phyloP scores from a whole-genome alignment of 2,113 vertebrate species.

The Clarias macrocephalus region DNA sequence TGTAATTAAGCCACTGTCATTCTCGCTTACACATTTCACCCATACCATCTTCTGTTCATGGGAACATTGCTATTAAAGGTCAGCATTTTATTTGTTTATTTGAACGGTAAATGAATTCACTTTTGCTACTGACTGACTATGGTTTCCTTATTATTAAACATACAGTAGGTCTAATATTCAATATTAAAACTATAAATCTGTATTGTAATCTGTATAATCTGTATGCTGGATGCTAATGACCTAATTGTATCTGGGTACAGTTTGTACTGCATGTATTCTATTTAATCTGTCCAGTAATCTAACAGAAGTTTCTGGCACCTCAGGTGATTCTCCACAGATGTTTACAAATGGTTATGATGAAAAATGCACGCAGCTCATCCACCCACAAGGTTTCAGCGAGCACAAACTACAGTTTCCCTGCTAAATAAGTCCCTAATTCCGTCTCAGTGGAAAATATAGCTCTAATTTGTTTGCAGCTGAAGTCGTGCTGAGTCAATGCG shows the following conservation, averaged over 20 bases:
- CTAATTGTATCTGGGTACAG: background rate
- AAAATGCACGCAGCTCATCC: constrained; percentile 28
- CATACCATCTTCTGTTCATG: background rate
- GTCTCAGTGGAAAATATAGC: background rate
- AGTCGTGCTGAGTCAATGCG: constrained; percentile 17
- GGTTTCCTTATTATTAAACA: background rate
- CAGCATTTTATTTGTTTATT: constrained; percentile 21
- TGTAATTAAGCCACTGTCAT: background rate
- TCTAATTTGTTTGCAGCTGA: constrained; percentile 19
- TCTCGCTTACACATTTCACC: background rate
- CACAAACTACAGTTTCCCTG: background rate
- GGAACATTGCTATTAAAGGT: constrained; percentile 48
- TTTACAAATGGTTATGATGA: constrained; percentile 30
- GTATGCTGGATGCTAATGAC: background rate
- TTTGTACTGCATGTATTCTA: background rate
- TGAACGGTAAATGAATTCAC: background rate
- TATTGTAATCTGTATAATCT: no score
- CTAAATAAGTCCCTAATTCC: constrained; percentile 19
- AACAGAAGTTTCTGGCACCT: background rate
- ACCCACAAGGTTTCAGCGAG: background rate
- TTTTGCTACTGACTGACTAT: background rate
- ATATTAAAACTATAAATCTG: constrained; percentile 8
- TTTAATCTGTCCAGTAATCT: constrained; percentile 18
- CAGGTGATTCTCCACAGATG: background rate
- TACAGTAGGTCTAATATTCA: background rate